phyloP scores from a whole-genome alignment of 2,797 vertebrate genomes.

The Gymnopithys bicolor region DNA sequence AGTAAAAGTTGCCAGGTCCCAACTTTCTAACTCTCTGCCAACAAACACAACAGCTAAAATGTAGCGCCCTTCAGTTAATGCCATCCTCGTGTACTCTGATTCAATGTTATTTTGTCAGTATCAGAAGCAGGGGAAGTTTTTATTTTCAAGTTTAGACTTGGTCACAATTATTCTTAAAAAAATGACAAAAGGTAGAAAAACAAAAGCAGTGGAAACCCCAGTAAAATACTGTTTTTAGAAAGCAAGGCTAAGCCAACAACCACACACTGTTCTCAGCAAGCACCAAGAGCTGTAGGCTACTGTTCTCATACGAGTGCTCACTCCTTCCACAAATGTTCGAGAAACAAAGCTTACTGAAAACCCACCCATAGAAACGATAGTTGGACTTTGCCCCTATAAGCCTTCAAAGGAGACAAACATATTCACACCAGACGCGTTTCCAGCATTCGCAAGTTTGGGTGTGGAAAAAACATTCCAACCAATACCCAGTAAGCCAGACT shows the following conservation, averaged over 20 bases:
- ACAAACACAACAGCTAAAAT: not conserved
- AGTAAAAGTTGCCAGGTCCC: not conserved
- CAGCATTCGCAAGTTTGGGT: not conserved
- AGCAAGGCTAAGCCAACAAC: not conserved
- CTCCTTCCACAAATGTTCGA: not conserved
- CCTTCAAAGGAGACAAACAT: not conserved
- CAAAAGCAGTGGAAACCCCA: not conserved
- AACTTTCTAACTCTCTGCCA: not conserved
- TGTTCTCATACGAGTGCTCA: rapidly evolving
- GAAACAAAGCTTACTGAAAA: not conserved
- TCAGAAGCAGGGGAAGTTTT: not conserved
- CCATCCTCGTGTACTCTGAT: not conserved
- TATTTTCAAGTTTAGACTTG: not conserved
- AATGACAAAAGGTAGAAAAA: not conserved
- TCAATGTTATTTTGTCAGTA: not conserved
- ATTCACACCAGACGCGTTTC: not conserved
- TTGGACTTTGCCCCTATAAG: not conserved
- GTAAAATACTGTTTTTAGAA: not conserved
- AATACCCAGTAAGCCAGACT: not conserved
- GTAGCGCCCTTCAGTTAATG: not conserved
- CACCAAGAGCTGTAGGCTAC: not conserved
- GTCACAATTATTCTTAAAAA: not conserved
- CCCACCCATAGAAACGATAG: not conserved
- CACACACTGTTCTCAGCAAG: not conserved
- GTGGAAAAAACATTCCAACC: not conserved